Evolutionary conservation across 2,797 vertebrate species (phyloP).

Genomic region (Poeciliopsis turneri): DNA sequence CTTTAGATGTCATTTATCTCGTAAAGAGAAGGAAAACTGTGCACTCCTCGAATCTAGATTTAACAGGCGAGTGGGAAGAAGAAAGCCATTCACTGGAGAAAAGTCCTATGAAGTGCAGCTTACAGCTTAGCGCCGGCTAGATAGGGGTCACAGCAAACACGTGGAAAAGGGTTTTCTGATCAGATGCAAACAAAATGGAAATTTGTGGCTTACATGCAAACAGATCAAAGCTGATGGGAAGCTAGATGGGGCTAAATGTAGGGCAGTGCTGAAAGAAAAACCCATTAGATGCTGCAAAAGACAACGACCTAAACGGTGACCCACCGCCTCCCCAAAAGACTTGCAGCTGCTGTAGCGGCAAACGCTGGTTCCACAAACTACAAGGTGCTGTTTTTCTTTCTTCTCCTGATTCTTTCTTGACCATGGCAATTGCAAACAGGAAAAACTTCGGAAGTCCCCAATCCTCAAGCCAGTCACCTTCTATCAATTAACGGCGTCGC

Average conservation of each 20-base stretch:
- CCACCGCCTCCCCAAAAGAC: neutral
- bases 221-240: neutral
- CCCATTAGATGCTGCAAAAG: neutral
- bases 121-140: neutral
- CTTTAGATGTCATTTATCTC: neutral
- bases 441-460: conserved; percentile 36
- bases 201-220: neutral
- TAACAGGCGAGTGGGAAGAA: neutral
- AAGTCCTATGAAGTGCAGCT: neutral
- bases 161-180: neutral
- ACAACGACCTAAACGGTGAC: neutral
- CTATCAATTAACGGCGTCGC: conserved; percentile 68
- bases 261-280: neutral
- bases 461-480: conserved; percentile 30
- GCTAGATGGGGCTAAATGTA: neutral
- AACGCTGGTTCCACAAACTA: neutral
- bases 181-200: conserved; percentile 3
- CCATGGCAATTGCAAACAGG: too few relatives aligned
- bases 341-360: neutral
- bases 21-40: neutral
- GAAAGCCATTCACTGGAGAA: neutral
- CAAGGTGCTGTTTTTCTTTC: neutral
- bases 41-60: neutral
- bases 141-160: neutral
- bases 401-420: too few relatives aligned